Evolutionary conservation across 1,140 invertebrate species (phyloP).

Genomic region (Drosophila lacteicornis): DNA sequence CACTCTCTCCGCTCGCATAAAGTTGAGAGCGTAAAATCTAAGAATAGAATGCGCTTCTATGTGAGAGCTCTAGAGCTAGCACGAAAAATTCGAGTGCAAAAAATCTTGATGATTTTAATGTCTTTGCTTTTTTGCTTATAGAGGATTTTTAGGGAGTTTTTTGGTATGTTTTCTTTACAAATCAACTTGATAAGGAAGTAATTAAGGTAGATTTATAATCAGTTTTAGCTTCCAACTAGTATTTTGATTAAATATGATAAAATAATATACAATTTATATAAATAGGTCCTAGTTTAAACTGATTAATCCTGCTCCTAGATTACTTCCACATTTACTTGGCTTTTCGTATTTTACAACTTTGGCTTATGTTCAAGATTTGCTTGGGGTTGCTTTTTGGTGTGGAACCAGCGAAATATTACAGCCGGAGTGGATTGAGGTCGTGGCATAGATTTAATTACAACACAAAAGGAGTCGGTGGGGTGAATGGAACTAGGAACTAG

Average conservation of each 20-base stretch:
- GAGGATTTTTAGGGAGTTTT: not conserved
- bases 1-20: no score
- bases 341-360: not conserved
- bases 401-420: conserved; percentile 41
- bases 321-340: not conserved
- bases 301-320: not conserved
- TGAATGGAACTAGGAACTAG: conserved; percentile 1
- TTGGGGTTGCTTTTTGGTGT: not conserved
- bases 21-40: no score
- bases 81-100: no score
- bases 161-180: conserved; percentile 2
- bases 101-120: no score
- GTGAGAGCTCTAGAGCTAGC: no score
- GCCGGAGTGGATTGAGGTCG: conserved; percentile 17
- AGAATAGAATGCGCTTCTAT: no score
- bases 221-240: not conserved
- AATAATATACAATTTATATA: no score
- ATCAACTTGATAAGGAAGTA: not conserved
- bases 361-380: not conserved
- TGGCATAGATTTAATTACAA: conserved; percentile 60
- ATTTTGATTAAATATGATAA: not conserved
- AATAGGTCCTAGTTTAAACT: not conserved
- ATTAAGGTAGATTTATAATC: not conserved
- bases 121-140: conserved; percentile 1
- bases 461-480: conserved; percentile 14